These are phyloP conservation scores for Branchinecta lindahli DNA, from an alignment of 1,140 invertebrate genomes.

Conservation along the genomic window DNA sequence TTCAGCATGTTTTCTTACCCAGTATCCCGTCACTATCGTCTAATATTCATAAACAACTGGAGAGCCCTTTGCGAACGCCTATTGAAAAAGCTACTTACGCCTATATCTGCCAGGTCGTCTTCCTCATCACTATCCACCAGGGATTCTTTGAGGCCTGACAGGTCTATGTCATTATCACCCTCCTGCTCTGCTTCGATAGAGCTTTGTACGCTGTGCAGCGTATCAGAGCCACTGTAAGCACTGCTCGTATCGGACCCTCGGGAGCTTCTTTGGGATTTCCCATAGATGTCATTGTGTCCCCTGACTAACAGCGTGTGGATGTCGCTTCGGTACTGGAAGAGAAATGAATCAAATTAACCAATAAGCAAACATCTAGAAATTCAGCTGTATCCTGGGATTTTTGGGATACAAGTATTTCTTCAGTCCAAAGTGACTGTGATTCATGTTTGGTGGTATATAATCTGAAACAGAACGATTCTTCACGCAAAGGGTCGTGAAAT, in stretches of 20 bases:
- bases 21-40: too few relatives aligned
- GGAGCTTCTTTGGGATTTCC: slow-evolving; percentile 61
- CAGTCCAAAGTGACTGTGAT: too few relatives aligned
- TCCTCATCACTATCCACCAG: slow-evolving; percentile 89
- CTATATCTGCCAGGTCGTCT: slow-evolving; percentile 81
- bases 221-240: slow-evolving; percentile 86
- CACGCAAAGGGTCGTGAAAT: too few relatives aligned
- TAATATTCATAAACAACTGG: too few relatives aligned
- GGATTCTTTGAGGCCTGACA: slow-evolving; percentile 81
- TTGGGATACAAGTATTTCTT: too few relatives aligned
- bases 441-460: too few relatives aligned
- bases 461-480: too few relatives aligned
- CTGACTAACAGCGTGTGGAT: neutral
- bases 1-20: too few relatives aligned
- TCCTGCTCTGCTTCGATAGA: slow-evolving; percentile 52
- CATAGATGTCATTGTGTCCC: slow-evolving; percentile 18
- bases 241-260: slow-evolving; percentile 88
- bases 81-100: slow-evolving; percentile 31
- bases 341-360: neutral
- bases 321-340: neutral
- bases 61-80: too few relatives aligned
- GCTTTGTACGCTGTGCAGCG: slow-evolving; percentile 79
- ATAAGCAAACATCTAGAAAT: too few relatives aligned
- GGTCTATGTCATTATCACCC: slow-evolving; percentile 50
- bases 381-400: too few relatives aligned